These are phyloP conservation scores for Aphyosemion australe DNA, from an alignment of 2,113 vertebrate genomes.

Conservation along the genomic window DNA sequence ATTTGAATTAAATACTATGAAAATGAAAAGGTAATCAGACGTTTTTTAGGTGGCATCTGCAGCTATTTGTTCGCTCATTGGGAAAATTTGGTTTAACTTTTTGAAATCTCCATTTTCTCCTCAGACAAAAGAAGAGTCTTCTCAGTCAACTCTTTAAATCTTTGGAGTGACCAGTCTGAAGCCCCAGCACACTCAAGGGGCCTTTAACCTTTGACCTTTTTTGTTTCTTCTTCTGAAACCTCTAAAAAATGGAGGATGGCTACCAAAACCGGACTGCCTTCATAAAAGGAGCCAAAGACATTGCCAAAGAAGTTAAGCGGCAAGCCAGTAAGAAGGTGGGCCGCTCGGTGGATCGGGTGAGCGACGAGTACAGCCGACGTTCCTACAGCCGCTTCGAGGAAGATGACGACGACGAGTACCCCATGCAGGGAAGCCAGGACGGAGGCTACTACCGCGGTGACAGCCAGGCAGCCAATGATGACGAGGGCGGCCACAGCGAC, in stretches of 20 bases:
- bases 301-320: slow-evolving; percentile 94
- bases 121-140: slow-evolving; percentile 31
- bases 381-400: slow-evolving; percentile 94
- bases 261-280: slow-evolving; percentile 90
- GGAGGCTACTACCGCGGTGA: slow-evolving; percentile 84
- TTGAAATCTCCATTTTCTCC: slow-evolving; percentile 20
- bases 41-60: neutral
- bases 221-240: slow-evolving; percentile 12
- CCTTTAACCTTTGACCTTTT: slow-evolving; percentile 5
- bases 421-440: slow-evolving; percentile 79
- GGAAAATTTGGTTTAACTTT: neutral
- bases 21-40: no score
- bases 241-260: slow-evolving; percentile 87
- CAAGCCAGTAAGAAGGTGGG: slow-evolving; percentile 92
- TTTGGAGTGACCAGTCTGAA: slow-evolving; percentile 2
- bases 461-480: slow-evolving; percentile 84
- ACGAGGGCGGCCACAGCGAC: slow-evolving; percentile 90
- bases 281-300: slow-evolving; percentile 96
- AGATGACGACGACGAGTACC: slow-evolving; percentile 90
- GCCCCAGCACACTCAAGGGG: slow-evolving; percentile 3
- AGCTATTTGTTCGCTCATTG: no score
- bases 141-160: slow-evolving; percentile 7
- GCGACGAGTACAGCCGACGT: slow-evolving; percentile 91
- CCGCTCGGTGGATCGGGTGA: slow-evolving; percentile 86
- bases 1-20: no score